Base-by-base conservation (phyloP, 2,113 vertebrate species). In the Lutjanus erythropterus region DNA sequence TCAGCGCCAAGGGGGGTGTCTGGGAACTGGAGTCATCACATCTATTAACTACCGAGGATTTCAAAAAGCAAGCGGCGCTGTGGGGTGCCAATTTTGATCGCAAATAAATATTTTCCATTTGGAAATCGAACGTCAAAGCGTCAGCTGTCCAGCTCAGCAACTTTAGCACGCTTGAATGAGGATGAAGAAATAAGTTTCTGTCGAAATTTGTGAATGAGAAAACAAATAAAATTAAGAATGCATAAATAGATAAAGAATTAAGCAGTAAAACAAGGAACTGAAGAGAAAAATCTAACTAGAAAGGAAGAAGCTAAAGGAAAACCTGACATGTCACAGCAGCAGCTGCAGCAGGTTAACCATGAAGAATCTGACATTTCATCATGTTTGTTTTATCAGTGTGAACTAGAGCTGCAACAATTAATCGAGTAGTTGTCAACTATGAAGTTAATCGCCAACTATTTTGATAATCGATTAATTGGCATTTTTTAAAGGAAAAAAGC, bases 11-110 rank as follows among this genome's bases (percentile, higher is more conserved):
- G 71, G 29, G 47, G 52, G 67, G n/a, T 33, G 56, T 75, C 77
- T 82, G 78, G 80, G 72, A 86, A 74, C 70, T 46, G 67, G 67
- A 86, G 31, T 74, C 72, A 64, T 70, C 56, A 52, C 16, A 80
- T 47, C 6, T 47, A 50, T 33, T 77, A 74, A 71, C 46, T 73
- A 70, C n/a, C n/a, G n/a, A 10, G 4, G 49, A 62, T 58, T 76
- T 79, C 1, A 74, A 66, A 67, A 46, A 58, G 15, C 11, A 37
- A 75, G 60, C 21, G 21, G 16, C 18, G 5, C 46, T 47, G 16
- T 46, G 19, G 37, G 37, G 27, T n/a, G 46, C 33, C 3, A 0
- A 55, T 47, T 69, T 59, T 83, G 29, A 78, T 73, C 21, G 31
- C 10, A 71, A 73, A 75, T 3, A 59, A 31, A 1, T 33, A 29